Base-by-base conservation (phyloP, 2,888 invertebrate species). In the Gymnocheta viridis region DNA sequence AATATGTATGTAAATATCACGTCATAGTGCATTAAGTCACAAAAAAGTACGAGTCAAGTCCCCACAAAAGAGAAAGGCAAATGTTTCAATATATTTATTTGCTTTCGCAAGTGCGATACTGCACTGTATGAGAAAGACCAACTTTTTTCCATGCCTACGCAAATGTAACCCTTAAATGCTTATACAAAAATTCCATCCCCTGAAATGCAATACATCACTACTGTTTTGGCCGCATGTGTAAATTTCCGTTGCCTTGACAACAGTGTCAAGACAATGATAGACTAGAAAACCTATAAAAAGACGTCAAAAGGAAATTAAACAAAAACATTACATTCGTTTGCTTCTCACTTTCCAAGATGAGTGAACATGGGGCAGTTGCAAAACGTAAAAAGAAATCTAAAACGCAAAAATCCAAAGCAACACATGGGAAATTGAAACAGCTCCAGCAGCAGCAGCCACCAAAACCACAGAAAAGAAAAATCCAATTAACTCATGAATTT, bases 401-500 rank as follows among this genome's bases (percentile, higher is more conserved):
- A 73, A 38, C 54, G 6, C 56, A 69, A 44, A 84, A 84, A 29
- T 5, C 73, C 19, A 84, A 81, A 64, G 64, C 17, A 60, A 22
- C 14, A 38, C 81, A 60, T 10, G 66, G 3, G 2, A 84, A 81
- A 77, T 38, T 62, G 1, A 81, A 81, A 62, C 66, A 79, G 29
- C 54, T 22, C 1, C 64, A 38, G 9, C 67, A 54, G 3, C 24
- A 35, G 4, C n/a, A 69, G 24, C 67, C 19, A 29, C 35, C 19
- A 19, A 58, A 67, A 47, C 22, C 49, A 35, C 85, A 85, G 41
- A 88, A 87, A 73, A 85, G 85, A 2, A 91, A 91, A 81, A 88
- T 89, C 9, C 89, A 88, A 41, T 86, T 90, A 6, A 88, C 89
- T 0, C 89, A 87, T 7, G 85, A 88, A 3, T 91, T 90, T 72